These are phyloP conservation scores for Napeogenes sylphis DNA, from an alignment of 2,888 invertebrate species.

Conservation along the genomic window DNA sequence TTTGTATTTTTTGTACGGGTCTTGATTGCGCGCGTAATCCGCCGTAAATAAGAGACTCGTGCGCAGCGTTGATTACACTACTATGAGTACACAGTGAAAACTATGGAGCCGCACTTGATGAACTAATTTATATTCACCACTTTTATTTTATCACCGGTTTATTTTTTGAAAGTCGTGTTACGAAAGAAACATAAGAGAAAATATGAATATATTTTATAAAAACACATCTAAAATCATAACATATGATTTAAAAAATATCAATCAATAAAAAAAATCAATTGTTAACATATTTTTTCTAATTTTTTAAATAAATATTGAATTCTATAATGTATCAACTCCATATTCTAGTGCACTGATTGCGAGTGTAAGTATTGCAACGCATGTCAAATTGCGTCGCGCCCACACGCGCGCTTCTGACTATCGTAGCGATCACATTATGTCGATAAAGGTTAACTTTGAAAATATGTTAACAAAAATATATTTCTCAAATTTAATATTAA, in stretches of 20 bases:
- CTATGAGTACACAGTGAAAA: conserved; percentile 44
- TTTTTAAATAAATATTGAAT: conserved; percentile 9
- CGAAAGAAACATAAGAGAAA: no score
- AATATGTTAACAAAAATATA: neutral
- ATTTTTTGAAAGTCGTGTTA: no score
- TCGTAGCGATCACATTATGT: conserved; percentile 27
- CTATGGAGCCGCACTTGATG: conserved; percentile 40
- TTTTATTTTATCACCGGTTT: no score
- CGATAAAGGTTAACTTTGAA: conserved; percentile 20
- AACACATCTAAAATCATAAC: neutral
- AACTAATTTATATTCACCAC: neutral
- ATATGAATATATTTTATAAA: no score
- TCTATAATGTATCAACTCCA: conserved; percentile 28
- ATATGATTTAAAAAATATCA: neutral
- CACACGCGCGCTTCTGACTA: conserved; percentile 44
- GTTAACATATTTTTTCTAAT: conserved; percentile 13
- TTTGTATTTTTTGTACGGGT: conserved; percentile 44
- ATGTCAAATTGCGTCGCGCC: conserved; percentile 66
- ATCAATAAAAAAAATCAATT: no score
- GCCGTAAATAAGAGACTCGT: conserved; percentile 71
- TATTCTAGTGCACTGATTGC: conserved; percentile 50
- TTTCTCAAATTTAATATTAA: no score
- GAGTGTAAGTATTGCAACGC: conserved; percentile 62
- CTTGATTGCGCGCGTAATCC: conserved; percentile 71
- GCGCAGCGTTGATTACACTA: conserved; percentile 68